These are phyloP conservation scores for Globodera rostochiensis DNA, from an alignment of 1,140 invertebrate species.

Conservation along the genomic window DNA sequence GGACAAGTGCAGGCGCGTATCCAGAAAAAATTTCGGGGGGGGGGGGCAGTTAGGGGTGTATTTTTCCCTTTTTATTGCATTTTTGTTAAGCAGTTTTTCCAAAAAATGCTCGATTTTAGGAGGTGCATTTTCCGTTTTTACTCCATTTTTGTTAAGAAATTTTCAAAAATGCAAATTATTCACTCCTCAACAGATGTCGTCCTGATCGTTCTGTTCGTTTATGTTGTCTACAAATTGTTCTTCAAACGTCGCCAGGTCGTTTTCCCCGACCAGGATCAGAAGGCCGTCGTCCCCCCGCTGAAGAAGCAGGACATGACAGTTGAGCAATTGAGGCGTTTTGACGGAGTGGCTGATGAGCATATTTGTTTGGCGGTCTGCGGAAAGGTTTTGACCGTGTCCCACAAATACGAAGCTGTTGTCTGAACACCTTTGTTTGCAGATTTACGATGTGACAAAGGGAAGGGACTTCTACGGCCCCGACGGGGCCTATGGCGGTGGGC, in stretches of 20 bases:
- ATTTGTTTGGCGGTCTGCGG: slow-evolving; percentile 50
- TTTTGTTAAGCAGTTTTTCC: too few relatives aligned
- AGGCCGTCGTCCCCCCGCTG: slow-evolving; percentile 16
- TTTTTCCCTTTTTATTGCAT: too few relatives aligned
- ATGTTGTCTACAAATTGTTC: slow-evolving; percentile 42
- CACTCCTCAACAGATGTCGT: slow-evolving; percentile 21
- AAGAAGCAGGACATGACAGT: slow-evolving; percentile 54
- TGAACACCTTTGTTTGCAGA: slow-evolving; percentile 32
- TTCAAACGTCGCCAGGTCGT: slow-evolving; percentile 28
- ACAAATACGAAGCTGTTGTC: not conserved
- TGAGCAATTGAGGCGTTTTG: slow-evolving; percentile 45
- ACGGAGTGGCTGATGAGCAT: slow-evolving; percentile 49
- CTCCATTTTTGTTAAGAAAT: too few relatives aligned
- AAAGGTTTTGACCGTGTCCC: slow-evolving; percentile 31
- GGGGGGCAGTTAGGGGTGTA: too few relatives aligned
- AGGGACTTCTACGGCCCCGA: slow-evolving; percentile 53
- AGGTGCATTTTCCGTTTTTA: not conserved
- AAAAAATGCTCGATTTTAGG: not conserved
- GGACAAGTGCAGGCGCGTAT: too few relatives aligned
- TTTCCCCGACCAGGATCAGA: slow-evolving; percentile 1
- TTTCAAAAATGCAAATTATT: too few relatives aligned
- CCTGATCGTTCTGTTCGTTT: slow-evolving; percentile 31
- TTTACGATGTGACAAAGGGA: slow-evolving; percentile 53
- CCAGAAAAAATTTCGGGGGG: too few relatives aligned
- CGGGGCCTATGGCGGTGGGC: slow-evolving; percentile 37